Percentiles rank a stretch among this genome's conserved stretches.
phyloP scores from a whole-genome alignment of 2,888 invertebrate species.

The Merodon equestris region DNA sequence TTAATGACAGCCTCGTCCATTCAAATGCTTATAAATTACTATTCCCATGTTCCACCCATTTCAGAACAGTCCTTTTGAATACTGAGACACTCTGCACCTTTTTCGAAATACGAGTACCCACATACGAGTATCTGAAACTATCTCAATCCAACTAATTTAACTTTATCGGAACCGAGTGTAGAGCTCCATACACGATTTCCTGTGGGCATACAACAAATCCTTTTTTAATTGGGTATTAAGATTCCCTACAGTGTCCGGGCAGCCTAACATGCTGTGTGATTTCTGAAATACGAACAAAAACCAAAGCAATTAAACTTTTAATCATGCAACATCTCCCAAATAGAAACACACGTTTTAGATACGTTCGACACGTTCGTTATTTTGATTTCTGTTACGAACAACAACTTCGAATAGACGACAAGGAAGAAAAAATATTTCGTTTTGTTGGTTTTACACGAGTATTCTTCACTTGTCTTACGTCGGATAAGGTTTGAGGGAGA shows the following conservation, averaged over 20 bases:
- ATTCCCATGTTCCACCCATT: too few relatives aligned
- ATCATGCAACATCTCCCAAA: constrained; percentile 26
- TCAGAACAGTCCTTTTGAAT: too few relatives aligned
- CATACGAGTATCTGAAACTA: too few relatives aligned
- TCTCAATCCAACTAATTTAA: constrained; percentile 7
- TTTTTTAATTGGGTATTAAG: constrained; percentile 67
- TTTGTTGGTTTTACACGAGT: constrained; percentile 30
- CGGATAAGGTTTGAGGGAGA: constrained; percentile 35
- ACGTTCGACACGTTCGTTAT: constrained; percentile 2
- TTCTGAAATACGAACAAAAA: constrained; percentile 56
- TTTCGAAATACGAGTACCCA: too few relatives aligned
- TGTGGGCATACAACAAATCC: constrained; percentile 66
- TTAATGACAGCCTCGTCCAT: too few relatives aligned
- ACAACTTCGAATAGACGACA: constrained; percentile 35
- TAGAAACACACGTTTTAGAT: too few relatives aligned
- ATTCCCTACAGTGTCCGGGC: constrained; percentile 55
- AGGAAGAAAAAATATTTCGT: constrained; percentile 32
- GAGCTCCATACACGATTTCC: constrained; percentile 52
- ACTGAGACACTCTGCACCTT: too few relatives aligned
- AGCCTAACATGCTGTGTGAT: constrained; percentile 63
- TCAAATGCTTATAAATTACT: too few relatives aligned
- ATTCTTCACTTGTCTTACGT: constrained; percentile 14
- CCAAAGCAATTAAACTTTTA: constrained; percentile 64
- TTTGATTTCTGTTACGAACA: constrained; percentile 49
- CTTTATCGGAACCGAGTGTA: constrained; percentile 8